Conservation (phyloP, 2,888 invertebrate species). For the Drosophila atripex region DNA sequence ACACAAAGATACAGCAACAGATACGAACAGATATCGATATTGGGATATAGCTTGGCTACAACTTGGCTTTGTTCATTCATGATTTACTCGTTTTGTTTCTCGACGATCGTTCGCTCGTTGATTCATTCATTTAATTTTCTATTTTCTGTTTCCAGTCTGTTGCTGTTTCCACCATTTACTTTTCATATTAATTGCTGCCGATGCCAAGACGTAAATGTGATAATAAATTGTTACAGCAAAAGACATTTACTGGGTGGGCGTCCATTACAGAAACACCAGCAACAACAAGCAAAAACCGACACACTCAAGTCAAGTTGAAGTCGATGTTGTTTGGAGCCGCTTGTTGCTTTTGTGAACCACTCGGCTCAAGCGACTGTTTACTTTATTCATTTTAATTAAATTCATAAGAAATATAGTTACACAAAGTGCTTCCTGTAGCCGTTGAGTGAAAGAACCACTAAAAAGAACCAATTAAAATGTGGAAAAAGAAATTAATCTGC, state of each 20-base stretch:
- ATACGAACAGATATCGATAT: constrained; percentile 42
- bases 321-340: constrained; percentile 38
- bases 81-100: constrained; percentile 41
- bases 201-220: constrained; percentile 71
- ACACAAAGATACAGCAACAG: constrained; percentile 55
- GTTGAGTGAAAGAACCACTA: constrained; percentile 25
- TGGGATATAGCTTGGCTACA: constrained; percentile 38
- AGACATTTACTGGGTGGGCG: constrained; percentile 66
- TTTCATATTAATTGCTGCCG: constrained; percentile 72
- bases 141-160: constrained; percentile 36
- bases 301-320: constrained; percentile 49
- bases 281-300: constrained; percentile 10
- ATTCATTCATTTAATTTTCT: constrained; percentile 75
- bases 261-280: constrained; percentile 36
- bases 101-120: constrained; percentile 49
- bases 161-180: constrained; percentile 46
- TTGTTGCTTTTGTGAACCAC: constrained; percentile 32
- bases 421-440: constrained; percentile 46
- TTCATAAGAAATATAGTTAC: constrained; percentile 42
- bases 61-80: constrained; percentile 70
- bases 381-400: constrained; percentile 46
- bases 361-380: constrained; percentile 20
- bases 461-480: constrained; percentile 30
- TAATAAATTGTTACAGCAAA: constrained; percentile 77
- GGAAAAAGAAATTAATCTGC: constrained; percentile 32